Evolutionary conservation across 2,113 vertebrate species (phyloP).

Genomic region (Piprites chloris): DNA sequence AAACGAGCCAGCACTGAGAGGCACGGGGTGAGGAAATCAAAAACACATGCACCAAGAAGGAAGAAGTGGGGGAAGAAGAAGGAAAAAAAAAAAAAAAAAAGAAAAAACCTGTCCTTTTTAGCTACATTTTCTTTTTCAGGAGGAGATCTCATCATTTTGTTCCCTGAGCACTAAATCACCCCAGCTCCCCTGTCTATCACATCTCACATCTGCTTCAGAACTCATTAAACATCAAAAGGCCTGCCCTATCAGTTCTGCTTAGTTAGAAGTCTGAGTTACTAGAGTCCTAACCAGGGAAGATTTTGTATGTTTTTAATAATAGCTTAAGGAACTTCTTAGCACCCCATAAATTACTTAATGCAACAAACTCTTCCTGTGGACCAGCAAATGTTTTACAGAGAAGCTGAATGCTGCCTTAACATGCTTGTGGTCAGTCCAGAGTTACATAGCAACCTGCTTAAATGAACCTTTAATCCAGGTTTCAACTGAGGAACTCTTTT

Average conservation of each 20-base stretch:
- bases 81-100: too few species aligned
- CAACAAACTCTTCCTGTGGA: slow-evolving; percentile 78
- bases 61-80: not conserved
- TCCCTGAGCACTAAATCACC: slow-evolving; percentile 78
- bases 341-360: slow-evolving; percentile 83
- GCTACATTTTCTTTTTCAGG: slow-evolving; percentile 72
- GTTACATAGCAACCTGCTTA: slow-evolving; percentile 38
- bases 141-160: slow-evolving; percentile 74
- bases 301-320: slow-evolving; percentile 83
- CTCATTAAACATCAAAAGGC: slow-evolving; percentile 85
- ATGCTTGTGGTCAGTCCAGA: slow-evolving; percentile 57
- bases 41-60: slow-evolving; percentile 80
- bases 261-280: slow-evolving; percentile 80
- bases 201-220: slow-evolving; percentile 80
- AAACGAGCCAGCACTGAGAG: slow-evolving; percentile 77
- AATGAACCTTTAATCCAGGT: slow-evolving; percentile 43
- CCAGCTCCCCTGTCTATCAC: slow-evolving; percentile 73
- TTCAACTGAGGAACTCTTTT: slow-evolving; percentile 31
- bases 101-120: slow-evolving; percentile 57
- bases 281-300: slow-evolving; percentile 74
- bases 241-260: slow-evolving; percentile 79
- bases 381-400: slow-evolving; percentile 68
- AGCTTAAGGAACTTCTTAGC: slow-evolving; percentile 84
- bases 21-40: slow-evolving; percentile 80
- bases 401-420: slow-evolving; percentile 57